Evolutionary conservation across 2,888 invertebrate species (phyloP), one percentile per base, ranked within the genome.

Genomic region (Mechanitis mazaeus): DNA sequence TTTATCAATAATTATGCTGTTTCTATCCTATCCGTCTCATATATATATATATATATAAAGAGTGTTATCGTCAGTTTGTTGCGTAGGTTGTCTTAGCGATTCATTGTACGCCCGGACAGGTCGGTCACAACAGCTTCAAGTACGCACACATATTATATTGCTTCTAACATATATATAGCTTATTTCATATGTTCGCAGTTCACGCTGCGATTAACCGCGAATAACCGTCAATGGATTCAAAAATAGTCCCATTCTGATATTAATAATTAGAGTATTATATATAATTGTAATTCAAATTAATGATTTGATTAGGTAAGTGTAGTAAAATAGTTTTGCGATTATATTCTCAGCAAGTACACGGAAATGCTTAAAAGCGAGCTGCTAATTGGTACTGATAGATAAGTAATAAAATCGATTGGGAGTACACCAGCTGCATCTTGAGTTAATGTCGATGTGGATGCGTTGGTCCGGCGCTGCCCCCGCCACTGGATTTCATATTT

Each of bases 401-500:
- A 83, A 81, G 84, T 81, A 84, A 86, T 86, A 84, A 86, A 87
- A 86, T 86, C 85, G 87, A 87, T 86, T 82, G 83, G 80, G 78
- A 87, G 85, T 87, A 88, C 87, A 86, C 80, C 76, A 81, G 78
- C 83, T 89, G 89, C 89, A 89, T 90, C 85, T 85, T 80, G 78
- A 87, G 87, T 87, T 83, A 81, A 85, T 84, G 87, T 80, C 85
- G 85, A 84, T 84, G 85, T 84, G 80, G 84, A 85, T 83, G 84
- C 83, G 85, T 84, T 77, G 79, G 80, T 77, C 80, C 81, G 83
- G 80, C 82, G 84, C 81, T 83, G 78, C 87, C 89, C 87, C 88
- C 89, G 86, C 88, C 88, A 88, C 89, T 78, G 85, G 84, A 76
- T 83, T 80, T 87, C 87, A 88, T 89, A 90, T 87, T 90, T 90